phyloP scores from a whole-genome alignment of 2,113 vertebrate species.

The Jacana jacana region DNA sequence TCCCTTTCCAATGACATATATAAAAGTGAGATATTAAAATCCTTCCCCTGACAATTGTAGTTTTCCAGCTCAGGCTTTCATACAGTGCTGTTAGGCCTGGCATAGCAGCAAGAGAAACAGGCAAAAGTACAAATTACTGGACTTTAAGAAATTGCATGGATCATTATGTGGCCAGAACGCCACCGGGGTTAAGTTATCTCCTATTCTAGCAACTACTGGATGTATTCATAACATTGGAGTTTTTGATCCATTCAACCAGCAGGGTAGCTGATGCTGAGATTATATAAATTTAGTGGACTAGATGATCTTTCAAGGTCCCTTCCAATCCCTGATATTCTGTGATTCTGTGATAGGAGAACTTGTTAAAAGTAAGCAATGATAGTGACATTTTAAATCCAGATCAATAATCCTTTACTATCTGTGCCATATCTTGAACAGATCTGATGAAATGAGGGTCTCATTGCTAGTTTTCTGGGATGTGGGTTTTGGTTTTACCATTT shows the following conservation, averaged over 20 bases:
- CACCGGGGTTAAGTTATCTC: not conserved
- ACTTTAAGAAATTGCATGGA: not conserved
- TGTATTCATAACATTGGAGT: rapidly evolving
- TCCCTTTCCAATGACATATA: not conserved
- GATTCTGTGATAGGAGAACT: not conserved
- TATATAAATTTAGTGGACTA: not conserved
- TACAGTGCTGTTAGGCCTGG: not conserved
- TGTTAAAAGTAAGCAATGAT: not conserved
- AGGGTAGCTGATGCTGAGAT: not conserved
- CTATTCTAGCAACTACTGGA: not conserved
- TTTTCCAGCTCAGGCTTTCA: not conserved
- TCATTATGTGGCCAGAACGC: not conserved
- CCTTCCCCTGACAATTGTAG: not conserved
- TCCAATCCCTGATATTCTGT: too few relatives aligned
- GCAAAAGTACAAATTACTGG: not conserved
- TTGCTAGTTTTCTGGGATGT: not conserved
- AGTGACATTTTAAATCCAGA: not conserved
- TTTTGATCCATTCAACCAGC: not conserved
- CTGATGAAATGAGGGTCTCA: not conserved
- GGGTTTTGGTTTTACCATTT: not conserved
- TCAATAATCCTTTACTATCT: not conserved
- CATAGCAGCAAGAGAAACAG: not conserved
- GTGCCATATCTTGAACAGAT: not conserved
- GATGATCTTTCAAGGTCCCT: too few relatives aligned
- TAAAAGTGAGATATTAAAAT: not conserved